phyloP scores from a whole-genome alignment of 2,888 invertebrate genomes.

The Ormyrus thymus region DNA sequence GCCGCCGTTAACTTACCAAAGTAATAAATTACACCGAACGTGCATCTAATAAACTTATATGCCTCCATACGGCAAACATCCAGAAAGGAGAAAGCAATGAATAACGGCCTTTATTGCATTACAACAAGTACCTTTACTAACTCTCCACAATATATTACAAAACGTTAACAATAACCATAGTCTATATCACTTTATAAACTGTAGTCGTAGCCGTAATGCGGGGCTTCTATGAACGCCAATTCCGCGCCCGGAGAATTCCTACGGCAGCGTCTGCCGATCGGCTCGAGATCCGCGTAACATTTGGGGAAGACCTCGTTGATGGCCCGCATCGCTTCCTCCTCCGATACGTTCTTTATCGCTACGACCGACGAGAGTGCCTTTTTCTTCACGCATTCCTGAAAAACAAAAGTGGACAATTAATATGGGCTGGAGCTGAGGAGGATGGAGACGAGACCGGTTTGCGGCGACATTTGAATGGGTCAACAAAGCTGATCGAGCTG shows the following conservation, averaged over 20 bases:
- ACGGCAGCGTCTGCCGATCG: conserved; percentile 87
- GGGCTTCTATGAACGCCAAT: conserved; percentile 78
- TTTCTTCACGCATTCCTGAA: conserved; percentile 90
- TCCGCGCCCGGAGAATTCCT: conserved; percentile 86
- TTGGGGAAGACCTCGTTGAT: conserved; percentile 92
- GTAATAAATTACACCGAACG: too few relatives aligned
- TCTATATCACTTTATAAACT: conserved; percentile 54
- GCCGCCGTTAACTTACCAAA: too few relatives aligned
- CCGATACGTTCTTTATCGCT: conserved; percentile 85
- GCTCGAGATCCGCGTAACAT: conserved; percentile 95
- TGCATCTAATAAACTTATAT: too few relatives aligned
- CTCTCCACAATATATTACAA: too few relatives aligned
- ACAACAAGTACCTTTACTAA: too few relatives aligned
- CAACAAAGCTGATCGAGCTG: too few relatives aligned
- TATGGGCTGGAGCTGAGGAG: background rate
- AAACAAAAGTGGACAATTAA: conserved; percentile 44
- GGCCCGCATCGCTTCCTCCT: conserved; percentile 83
- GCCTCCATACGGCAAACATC: too few relatives aligned
- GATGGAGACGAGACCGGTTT: background rate
- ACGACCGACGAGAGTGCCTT: conserved; percentile 91
- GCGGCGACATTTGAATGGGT: too few relatives aligned
- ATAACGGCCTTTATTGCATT: too few relatives aligned
- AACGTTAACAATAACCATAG: too few relatives aligned
- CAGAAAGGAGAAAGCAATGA: too few relatives aligned
- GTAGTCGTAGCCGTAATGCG: conserved; percentile 53